Percentiles rank a stretch among this genome's conserved stretches.
Evolutionary conservation across 1,140 invertebrate genomes (phyloP).

Genomic region (Leptoteleia sp.): DNA sequence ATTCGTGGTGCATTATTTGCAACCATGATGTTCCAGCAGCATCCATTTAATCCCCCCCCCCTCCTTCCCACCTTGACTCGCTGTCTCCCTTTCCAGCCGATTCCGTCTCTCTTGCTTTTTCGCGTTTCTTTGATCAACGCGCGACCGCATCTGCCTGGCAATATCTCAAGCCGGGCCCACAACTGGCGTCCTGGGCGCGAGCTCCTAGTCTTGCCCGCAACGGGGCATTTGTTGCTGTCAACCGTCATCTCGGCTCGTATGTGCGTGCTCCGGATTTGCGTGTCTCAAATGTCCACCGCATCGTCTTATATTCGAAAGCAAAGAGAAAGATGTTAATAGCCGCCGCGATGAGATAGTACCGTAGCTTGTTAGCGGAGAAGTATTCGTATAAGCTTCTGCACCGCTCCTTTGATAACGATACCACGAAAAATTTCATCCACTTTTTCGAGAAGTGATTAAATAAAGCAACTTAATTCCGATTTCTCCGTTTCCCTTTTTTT

Average conservation of each 20-base stretch:
- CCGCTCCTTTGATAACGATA: slow-evolving; percentile 43
- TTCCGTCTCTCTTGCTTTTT: slow-evolving; percentile 50
- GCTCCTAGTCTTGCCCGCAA: slow-evolving; percentile 78
- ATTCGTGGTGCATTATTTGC: slow-evolving; percentile 77
- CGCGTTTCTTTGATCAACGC: slow-evolving; percentile 80
- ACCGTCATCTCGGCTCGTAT: slow-evolving; percentile 65
- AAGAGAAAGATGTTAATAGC: slow-evolving; percentile 64
- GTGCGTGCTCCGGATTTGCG: slow-evolving; percentile 56
- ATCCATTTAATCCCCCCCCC: slow-evolving; percentile 81
- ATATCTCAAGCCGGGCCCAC: slow-evolving; percentile 78
- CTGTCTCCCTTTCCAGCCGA: slow-evolving; percentile 70
- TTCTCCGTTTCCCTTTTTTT: no score
- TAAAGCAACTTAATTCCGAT: slow-evolving; percentile 24
- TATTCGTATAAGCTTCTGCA: slow-evolving; percentile 61
- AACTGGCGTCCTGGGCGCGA: slow-evolving; percentile 76
- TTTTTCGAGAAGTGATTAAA: slow-evolving; percentile 25
- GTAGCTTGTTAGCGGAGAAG: slow-evolving; percentile 54
- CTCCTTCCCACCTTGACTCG: no score
- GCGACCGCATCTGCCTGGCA: slow-evolving; percentile 80
- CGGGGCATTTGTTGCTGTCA: slow-evolving; percentile 79
- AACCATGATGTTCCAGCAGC: slow-evolving; percentile 77
- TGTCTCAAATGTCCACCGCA: slow-evolving; percentile 44
- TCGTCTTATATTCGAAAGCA: slow-evolving; percentile 38
- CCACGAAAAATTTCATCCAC: slow-evolving; percentile 26
- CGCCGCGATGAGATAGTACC: slow-evolving; percentile 55